Base-by-base conservation (phyloP, 2,888 invertebrate species). In the Leptinotarsa rubiginosa region DNA sequence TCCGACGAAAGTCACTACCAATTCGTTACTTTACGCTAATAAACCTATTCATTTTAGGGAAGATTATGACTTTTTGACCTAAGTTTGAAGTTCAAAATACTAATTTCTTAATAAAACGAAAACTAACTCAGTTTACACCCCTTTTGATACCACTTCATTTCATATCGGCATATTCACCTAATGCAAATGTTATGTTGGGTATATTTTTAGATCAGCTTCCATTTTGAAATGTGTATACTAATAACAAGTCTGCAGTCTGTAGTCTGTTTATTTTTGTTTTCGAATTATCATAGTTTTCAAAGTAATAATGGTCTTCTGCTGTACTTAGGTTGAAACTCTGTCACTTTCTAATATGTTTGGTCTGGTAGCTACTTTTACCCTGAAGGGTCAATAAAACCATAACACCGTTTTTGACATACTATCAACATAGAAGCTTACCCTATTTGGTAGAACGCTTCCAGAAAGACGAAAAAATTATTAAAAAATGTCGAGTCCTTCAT, bases 191-290 rank as follows among this genome's bases (percentile, higher is more conserved):
- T 62, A 31, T 62, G 62, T 62, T 62, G 62, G 62, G 62, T 62
- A 62, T 62, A 62, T 62, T 62, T 62, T 62, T 62, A 62, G 62
- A 25, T 13, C 62, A 62, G 62, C 31, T 62, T 62, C 62, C 62
- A 62, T 62, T 62, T 62, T 62, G 62, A 62, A 62, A 62, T 62
- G 41, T 62, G n/a, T 62, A n/a, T 41, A 41, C 41, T 62, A 62
- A 62, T 62, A 62, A 62, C 62, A 62, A 62, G 25, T 31, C 41
- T 62, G 16, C 41, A 3, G 20, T 41, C 25, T 62, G 62, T 62
- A 54, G 54, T n/a, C 25, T 62, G 62, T 62, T 62, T 62, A 62
- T 62, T 62, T 56, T 56, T 41, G 31, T 62, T 15, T 62, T 41
- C 10, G 10, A 62, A 3, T 62, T 41, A 62, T 62, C 41, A 1